phyloP scores from a whole-genome alignment of 2,888 invertebrate genomes.

The Ophion obscuratus region DNA sequence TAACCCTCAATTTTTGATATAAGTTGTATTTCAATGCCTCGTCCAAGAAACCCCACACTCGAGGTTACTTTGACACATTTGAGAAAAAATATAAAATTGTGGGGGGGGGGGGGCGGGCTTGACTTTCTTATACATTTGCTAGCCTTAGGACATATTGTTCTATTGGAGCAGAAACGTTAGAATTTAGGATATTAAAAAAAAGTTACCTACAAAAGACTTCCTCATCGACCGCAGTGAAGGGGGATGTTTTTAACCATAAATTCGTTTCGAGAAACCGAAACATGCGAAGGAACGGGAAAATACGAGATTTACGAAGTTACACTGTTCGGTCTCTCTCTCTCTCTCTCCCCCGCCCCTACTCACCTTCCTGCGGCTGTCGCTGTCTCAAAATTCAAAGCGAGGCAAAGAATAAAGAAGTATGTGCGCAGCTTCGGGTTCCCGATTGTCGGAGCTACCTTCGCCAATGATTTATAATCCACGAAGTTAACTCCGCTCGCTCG shows the following conservation, averaged over 20 bases:
- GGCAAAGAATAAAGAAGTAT: conserved; percentile 8
- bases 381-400: conserved; percentile 29
- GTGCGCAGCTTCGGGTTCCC: conserved; percentile 15
- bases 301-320: not conserved
- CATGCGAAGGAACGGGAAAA: not conserved
- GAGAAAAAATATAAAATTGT: no score
- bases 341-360: conserved; percentile 2
- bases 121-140: no score
- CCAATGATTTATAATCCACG: conserved; percentile 73
- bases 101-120: no score
- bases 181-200: no score
- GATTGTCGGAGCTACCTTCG: conserved; percentile 45
- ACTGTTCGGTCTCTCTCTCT: not conserved
- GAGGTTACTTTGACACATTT: no score
- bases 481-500: conserved; percentile 48
- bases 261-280: not conserved
- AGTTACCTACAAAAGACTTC: no score
- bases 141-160: no score
- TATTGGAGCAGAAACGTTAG: no score
- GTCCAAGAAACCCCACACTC: no score
- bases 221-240: not conserved
- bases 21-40: no score
- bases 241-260: not conserved
- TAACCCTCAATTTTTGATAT: no score
- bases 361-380: conserved; percentile 4